Conservation (phyloP, 2,797 vertebrate genomes). For the Pangasius djambal region DNA sequence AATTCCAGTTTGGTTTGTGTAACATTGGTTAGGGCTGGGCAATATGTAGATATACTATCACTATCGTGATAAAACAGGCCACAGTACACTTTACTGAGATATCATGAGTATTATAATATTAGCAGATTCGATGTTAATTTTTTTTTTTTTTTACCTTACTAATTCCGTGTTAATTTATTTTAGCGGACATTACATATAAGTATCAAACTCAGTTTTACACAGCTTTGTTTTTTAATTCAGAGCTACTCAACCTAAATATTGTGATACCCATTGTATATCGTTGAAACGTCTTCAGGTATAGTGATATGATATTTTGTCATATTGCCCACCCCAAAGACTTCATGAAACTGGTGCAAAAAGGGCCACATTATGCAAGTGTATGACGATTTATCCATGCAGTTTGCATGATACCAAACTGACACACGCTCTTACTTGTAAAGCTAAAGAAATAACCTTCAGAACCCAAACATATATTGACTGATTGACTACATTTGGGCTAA, state of each 20-base stretch:
- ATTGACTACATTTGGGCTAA: neutral
- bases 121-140: neutral
- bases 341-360: neutral
- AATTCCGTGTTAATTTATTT: neutral
- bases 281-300: neutral
- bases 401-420: neutral
- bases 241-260: neutral
- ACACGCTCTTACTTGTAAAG: neutral
- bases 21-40: neutral
- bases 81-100: neutral
- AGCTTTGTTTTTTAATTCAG: neutral
- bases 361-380: neutral
- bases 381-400: neutral
- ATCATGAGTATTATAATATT: neutral
- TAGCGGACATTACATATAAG: neutral
- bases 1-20: neutral
- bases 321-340: neutral
- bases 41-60: neutral
- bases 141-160: neutral
- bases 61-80: neutral
- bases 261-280: neutral
- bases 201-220: neutral
- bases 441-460: neutral
- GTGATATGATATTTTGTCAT: neutral
- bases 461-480: neutral